Conservation (phyloP, 2,888 invertebrate species). For the Blastobasis adustella region DNA sequence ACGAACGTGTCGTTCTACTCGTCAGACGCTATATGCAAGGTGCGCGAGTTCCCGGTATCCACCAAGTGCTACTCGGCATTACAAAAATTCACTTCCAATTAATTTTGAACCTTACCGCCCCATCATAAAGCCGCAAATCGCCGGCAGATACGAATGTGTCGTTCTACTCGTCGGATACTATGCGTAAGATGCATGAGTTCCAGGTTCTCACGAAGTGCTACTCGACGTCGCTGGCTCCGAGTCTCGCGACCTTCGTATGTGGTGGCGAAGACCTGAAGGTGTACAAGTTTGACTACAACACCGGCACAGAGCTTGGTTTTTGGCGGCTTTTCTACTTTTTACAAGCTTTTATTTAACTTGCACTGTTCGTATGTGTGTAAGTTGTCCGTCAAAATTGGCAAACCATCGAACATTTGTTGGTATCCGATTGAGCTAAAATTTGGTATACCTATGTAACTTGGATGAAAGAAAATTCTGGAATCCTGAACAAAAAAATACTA, state of each 20-base stretch:
- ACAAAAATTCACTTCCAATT: too few species aligned
- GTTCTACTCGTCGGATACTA: slow-evolving; percentile 82
- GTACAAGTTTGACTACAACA: slow-evolving; percentile 96
- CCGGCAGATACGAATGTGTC: slow-evolving; percentile 76
- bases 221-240: slow-evolving; percentile 94
- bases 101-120: too few species aligned
- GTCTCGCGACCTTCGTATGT: slow-evolving; percentile 93
- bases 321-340: slow-evolving; percentile 1
- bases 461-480: too few species aligned
- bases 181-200: slow-evolving; percentile 90
- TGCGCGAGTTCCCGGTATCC: slow-evolving; percentile 90
- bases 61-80: slow-evolving; percentile 94
- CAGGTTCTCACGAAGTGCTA: slow-evolving; percentile 91
- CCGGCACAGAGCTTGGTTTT: slow-evolving; percentile 92
- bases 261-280: slow-evolving; percentile 98
- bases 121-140: too few species aligned
- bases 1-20: slow-evolving; percentile 81
- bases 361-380: too few species aligned
- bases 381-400: too few species aligned
- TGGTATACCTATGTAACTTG: too few species aligned
- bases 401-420: too few species aligned
- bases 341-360: too few species aligned
- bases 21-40: slow-evolving; percentile 84
- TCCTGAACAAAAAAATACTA: too few species aligned
- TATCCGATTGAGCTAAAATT: too few species aligned